Percentiles rank a stretch among this genome's conserved stretches.
These are phyloP conservation scores for Rhopalosiphum padi DNA, from an alignment of 1,140 invertebrate species.

Conservation along the genomic window DNA sequence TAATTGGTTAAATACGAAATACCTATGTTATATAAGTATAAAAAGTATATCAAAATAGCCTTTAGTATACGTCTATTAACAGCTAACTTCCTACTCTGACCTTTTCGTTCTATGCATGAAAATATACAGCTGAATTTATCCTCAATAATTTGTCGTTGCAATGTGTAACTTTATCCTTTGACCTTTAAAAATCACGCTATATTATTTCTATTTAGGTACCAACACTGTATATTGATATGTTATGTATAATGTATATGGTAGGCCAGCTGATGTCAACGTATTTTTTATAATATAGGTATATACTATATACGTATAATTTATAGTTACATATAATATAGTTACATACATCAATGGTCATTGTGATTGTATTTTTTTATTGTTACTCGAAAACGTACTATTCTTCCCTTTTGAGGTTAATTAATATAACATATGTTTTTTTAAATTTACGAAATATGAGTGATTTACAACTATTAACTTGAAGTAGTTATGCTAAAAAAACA, in stretches of 20 bases:
- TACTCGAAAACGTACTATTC: background rate
- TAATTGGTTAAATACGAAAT: background rate
- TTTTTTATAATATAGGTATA: background rate
- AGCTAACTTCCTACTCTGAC: conserved; percentile 15
- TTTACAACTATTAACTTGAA: background rate
- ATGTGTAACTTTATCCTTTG: background rate
- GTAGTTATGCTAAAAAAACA: background rate
- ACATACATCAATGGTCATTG: background rate
- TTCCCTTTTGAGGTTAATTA: background rate
- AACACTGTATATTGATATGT: background rate
- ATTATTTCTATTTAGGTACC: background rate
- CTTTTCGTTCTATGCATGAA: background rate
- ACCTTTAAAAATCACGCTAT: background rate
- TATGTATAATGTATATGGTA: background rate
- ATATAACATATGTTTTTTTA: background rate
- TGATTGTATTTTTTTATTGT: background rate
- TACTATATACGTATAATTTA: background rate
- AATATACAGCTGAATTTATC: conserved; percentile 3
- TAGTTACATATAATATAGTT: too few relatives aligned
- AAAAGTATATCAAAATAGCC: conserved; percentile 2
- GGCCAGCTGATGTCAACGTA: background rate
- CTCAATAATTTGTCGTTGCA: background rate
- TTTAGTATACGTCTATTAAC: conserved; percentile 4
- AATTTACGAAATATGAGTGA: background rate
- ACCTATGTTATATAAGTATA: background rate